Conservation (phyloP, 2,113 vertebrate species). For the Petrocephalus microphthalmus region DNA sequence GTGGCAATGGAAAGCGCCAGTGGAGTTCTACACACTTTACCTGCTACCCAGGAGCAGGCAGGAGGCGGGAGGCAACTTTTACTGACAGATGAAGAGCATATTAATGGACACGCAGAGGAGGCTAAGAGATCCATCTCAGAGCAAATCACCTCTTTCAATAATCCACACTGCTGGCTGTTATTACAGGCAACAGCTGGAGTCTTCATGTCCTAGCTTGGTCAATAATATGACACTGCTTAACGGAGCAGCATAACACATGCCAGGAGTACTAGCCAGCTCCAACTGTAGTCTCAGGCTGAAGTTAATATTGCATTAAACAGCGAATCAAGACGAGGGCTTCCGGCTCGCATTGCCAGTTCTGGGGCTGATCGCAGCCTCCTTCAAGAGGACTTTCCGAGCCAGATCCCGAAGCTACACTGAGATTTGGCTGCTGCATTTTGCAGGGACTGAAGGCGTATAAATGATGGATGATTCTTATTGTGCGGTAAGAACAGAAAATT, state of each 20-base stretch:
- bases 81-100: background rate
- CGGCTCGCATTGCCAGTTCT: accelerated
- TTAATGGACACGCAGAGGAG: background rate
- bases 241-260: background rate
- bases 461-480: constrained; percentile 10
- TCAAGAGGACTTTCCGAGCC: background rate
- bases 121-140: background rate
- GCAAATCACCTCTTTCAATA: background rate
- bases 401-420: background rate
- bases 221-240: background rate
- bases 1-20: background rate
- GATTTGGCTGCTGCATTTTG: background rate
- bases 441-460: background rate
- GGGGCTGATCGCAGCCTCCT: background rate
- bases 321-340: background rate
- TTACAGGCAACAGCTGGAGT: background rate
- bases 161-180: background rate
- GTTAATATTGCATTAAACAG: background rate
- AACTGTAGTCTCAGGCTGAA: background rate
- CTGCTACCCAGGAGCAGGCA: background rate
- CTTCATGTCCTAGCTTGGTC: background rate
- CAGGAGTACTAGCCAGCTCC: background rate
- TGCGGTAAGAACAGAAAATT: background rate
- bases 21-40: background rate
- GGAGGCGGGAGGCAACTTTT: background rate